These are phyloP conservation scores for Hedychridium roseum DNA, from an alignment of 2,888 invertebrate genomes.

Conservation along the genomic window DNA sequence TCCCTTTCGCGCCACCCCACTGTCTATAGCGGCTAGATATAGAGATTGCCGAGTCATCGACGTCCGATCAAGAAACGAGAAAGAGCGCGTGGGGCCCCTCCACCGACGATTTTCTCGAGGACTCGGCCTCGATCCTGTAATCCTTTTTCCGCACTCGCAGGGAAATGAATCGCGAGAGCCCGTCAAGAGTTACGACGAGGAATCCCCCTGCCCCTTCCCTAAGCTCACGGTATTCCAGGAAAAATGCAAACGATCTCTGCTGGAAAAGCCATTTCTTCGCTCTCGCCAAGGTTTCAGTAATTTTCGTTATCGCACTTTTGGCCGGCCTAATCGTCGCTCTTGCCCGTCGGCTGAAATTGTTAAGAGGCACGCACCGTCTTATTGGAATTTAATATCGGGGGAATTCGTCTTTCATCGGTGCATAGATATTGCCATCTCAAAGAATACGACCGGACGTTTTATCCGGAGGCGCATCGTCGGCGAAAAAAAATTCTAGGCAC, in stretches of 20 bases:
- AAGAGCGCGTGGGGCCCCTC: slow-evolving; percentile 20
- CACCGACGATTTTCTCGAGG: slow-evolving; percentile 21
- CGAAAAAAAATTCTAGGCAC: background rate
- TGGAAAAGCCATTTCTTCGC: background rate
- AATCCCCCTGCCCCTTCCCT: too few relatives aligned
- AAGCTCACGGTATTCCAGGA: background rate
- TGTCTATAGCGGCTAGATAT: slow-evolving; percentile 12
- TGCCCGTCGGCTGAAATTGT: too few relatives aligned
- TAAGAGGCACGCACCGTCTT: too few relatives aligned
- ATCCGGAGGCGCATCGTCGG: background rate
- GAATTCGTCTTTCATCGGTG: slow-evolving; percentile 29
- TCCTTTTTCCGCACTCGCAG: background rate
- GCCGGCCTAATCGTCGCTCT: too few relatives aligned
- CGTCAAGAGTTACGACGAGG: too few relatives aligned
- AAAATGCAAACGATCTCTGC: background rate
- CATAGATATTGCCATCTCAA: slow-evolving; percentile 27
- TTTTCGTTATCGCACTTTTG: too few relatives aligned
- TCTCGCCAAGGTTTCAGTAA: background rate
- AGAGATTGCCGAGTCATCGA: slow-evolving; percentile 45
- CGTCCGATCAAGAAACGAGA: slow-evolving; percentile 48
- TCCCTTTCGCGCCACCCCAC: slow-evolving; percentile 20
- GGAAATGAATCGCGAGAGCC: background rate
- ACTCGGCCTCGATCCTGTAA: background rate
- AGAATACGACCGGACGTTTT: slow-evolving; percentile 21
- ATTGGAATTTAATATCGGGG: slow-evolving; percentile 32